phyloP scores from a whole-genome alignment of 35 echinoderm and acorn worm species.

The Antedon bifida region DNA sequence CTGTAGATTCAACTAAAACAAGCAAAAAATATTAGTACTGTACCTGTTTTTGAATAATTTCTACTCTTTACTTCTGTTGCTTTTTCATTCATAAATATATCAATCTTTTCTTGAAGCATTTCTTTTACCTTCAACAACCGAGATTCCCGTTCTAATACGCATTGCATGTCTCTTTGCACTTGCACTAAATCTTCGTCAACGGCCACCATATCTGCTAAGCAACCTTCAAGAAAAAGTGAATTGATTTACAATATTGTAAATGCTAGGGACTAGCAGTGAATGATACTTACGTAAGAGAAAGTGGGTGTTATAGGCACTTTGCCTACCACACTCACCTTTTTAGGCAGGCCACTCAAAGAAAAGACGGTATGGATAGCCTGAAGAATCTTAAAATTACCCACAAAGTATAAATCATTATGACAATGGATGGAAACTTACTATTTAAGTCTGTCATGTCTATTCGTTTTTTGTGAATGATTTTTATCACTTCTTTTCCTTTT shows the following conservation, averaged over 20 bases:
- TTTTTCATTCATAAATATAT: slow-evolving; percentile 17
- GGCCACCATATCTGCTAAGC: neutral
- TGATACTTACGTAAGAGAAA: neutral
- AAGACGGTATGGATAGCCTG: too few relatives aligned
- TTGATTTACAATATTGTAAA: neutral
- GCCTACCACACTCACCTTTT: too few relatives aligned
- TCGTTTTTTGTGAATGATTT: slow-evolving; percentile 3
- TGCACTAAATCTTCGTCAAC: slow-evolving; percentile 25
- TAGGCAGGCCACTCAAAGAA: too few relatives aligned
- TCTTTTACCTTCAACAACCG: slow-evolving; percentile 30
- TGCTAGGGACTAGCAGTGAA: too few relatives aligned
- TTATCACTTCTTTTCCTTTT: slow-evolving; percentile 14
- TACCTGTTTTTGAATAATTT: slow-evolving; percentile 46
- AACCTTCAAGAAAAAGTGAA: neutral
- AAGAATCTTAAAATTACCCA: too few relatives aligned
- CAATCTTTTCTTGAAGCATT: slow-evolving; percentile 28
- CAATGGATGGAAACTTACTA: neutral
- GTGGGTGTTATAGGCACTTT: too few relatives aligned
- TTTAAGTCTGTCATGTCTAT: neutral
- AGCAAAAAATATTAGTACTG: too few relatives aligned
- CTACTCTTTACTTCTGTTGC: slow-evolving; percentile 4
- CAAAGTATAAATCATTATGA: too few relatives aligned
- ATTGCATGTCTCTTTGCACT: slow-evolving; percentile 26
- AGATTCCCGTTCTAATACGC: slow-evolving; percentile 32
- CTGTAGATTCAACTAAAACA: too few relatives aligned